phyloP scores from a whole-genome alignment of 2,113 vertebrate genomes.

The Malurus melanocephalus region DNA sequence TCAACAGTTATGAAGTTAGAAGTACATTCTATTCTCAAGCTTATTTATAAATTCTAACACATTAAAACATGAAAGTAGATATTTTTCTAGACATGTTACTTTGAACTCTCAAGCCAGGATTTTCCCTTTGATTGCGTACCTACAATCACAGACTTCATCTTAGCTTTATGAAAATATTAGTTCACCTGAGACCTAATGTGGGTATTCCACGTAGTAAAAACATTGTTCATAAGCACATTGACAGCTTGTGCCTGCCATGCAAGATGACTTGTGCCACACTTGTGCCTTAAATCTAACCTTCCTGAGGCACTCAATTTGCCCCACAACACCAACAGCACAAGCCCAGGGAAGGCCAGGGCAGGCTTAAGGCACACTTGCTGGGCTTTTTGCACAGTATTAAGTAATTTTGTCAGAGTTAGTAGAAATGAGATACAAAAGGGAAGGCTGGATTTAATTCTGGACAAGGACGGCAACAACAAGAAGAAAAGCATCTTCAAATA shows the following conservation, averaged over 20 bases:
- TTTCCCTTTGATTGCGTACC: neutral
- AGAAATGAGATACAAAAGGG: neutral
- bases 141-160: neutral
- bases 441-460: neutral
- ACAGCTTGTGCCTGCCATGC: rapidly evolving
- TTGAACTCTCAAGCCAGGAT: neutral
- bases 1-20: neutral
- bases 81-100: neutral
- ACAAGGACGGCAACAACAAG: neutral
- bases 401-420: neutral
- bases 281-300: neutral
- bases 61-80: neutral
- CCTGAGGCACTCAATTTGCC: neutral
- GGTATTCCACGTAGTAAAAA: neutral
- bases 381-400: rapidly evolving
- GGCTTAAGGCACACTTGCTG: neutral
- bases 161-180: neutral
- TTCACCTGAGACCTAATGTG: rapidly evolving
- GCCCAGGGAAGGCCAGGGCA: neutral
- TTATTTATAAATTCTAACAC: neutral
- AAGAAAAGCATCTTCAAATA: neutral
- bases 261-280: neutral
- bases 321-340: neutral
- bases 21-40: neutral
- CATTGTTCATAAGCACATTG: rapidly evolving